Percentiles rank a stretch among this genome's conserved stretches.
These are phyloP conservation scores for Clarias laeviceps DNA, from an alignment of 2,797 vertebrate species.

Conservation along the genomic window DNA sequence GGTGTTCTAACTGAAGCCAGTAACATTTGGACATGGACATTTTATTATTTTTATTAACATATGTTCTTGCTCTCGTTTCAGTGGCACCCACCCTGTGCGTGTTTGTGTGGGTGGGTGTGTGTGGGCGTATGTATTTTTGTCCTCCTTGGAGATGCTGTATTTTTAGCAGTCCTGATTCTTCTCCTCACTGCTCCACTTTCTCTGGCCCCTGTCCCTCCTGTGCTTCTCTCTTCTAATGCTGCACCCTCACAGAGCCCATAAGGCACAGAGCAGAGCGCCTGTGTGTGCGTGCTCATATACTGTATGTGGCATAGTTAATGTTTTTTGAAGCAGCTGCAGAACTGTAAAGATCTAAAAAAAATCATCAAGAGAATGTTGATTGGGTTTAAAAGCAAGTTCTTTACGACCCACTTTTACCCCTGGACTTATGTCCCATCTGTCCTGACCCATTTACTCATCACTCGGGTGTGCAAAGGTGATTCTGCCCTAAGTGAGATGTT, in stretches of 20 bases:
- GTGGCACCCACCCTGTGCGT: slow-evolving; percentile 10
- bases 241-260: slow-evolving; percentile 18
- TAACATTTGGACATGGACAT: background rate
- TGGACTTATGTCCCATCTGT: slow-evolving; percentile 1
- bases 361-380: background rate
- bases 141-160: slow-evolving; percentile 81
- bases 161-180: slow-evolving; percentile 79
- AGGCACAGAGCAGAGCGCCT: background rate
- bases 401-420: slow-evolving; percentile 19
- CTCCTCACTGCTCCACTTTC: slow-evolving; percentile 77
- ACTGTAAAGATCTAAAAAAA: background rate
- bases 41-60: background rate
- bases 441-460: slow-evolving; percentile 13
- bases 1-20: background rate
- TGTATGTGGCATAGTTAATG: slow-evolving; percentile 15
- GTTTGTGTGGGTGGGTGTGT: slow-evolving; percentile 47
- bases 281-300: background rate
- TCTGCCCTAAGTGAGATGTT: background rate
- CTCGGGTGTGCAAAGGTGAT: slow-evolving; percentile 9
- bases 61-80: slow-evolving; percentile 29
- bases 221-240: slow-evolving; percentile 36
- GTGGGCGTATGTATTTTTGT: slow-evolving; percentile 73
- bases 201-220: slow-evolving; percentile 65
- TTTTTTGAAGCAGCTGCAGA: background rate
- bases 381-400: background rate